Evolutionary conservation across 2,888 invertebrate species (phyloP).

Genomic region (Clistopyga incitator): DNA sequence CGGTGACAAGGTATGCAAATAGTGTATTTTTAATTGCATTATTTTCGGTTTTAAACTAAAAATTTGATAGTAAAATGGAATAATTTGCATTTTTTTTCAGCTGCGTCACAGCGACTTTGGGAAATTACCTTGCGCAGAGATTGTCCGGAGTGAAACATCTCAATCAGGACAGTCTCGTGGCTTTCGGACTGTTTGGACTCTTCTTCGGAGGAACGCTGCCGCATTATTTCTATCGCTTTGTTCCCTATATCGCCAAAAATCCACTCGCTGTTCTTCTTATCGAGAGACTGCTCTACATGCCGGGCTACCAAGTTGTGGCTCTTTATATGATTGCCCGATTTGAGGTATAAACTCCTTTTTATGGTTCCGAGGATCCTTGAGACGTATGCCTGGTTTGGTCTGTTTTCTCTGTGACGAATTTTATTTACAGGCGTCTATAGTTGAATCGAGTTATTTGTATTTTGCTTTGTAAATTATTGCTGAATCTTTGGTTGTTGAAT

Average conservation of each 20-base stretch:
- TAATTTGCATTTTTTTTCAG: slow-evolving; percentile 84
- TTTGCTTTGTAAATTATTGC: no score
- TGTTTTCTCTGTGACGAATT: no score
- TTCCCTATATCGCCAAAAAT: slow-evolving; percentile 72
- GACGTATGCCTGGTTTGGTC: no score
- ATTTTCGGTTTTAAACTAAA: not conserved
- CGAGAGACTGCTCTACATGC: slow-evolving; percentile 90
- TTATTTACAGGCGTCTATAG: no score
- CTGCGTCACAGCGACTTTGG: slow-evolving; percentile 89
- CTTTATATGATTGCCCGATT: slow-evolving; percentile 90
- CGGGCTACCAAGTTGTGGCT: slow-evolving; percentile 90
- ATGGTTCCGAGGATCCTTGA: not conserved
- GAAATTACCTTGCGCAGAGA: slow-evolving; percentile 90
- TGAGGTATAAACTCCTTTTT: slow-evolving; percentile 85
- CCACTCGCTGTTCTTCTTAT: slow-evolving; percentile 85
- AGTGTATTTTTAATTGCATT: not conserved
- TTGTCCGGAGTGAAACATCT: slow-evolving; percentile 88
- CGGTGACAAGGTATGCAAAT: slow-evolving; percentile 89
- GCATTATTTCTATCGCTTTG: slow-evolving; percentile 90
- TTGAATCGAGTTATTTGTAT: no score
- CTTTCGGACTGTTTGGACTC: slow-evolving; percentile 91
- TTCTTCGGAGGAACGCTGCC: slow-evolving; percentile 93
- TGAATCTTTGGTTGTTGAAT: no score
- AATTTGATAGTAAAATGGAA: not conserved
- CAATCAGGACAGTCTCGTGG: slow-evolving; percentile 88